phyloP scores from a whole-genome alignment of 2,113 vertebrate species.

The Alethe diademata region DNA sequence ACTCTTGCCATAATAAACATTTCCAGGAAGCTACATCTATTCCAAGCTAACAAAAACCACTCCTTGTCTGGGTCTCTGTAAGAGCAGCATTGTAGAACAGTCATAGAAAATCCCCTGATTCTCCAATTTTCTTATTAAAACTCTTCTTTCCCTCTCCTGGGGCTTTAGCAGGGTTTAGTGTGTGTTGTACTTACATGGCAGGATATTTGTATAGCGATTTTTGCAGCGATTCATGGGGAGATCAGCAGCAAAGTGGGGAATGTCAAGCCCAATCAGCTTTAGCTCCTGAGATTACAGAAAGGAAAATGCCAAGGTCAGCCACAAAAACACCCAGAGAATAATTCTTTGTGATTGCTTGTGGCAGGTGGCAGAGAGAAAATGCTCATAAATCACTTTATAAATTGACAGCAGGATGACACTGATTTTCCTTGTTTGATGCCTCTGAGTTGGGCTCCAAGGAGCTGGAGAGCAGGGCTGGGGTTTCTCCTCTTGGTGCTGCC shows the following conservation, averaged over 20 bases:
- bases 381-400: not conserved
- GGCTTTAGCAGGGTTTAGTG: not conserved
- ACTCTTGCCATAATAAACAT: not conserved
- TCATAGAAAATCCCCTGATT: not conserved
- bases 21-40: not conserved
- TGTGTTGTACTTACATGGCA: constrained; percentile 85
- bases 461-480: not conserved
- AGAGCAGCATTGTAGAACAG: not conserved
- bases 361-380: not conserved
- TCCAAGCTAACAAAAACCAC: not conserved
- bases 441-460: not conserved
- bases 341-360: not conserved
- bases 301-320: not conserved
- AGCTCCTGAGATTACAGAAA: constrained; percentile 81
- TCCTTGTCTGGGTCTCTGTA: not conserved
- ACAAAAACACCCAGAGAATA: not conserved
- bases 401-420: not conserved
- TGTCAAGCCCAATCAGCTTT: constrained; percentile 91
- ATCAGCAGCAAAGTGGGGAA: constrained; percentile 93
- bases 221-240: constrained; percentile 92
- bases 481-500: not conserved
- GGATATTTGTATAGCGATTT: constrained; percentile 97
- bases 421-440: not conserved
- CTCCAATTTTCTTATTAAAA: not conserved
- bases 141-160: not conserved